A percentile compares a stretch with the other conserved stretches of the same genome.
Evolutionary conservation across 2,113 vertebrate species (phyloP).

Genomic region (Pithys albifrons): DNA sequence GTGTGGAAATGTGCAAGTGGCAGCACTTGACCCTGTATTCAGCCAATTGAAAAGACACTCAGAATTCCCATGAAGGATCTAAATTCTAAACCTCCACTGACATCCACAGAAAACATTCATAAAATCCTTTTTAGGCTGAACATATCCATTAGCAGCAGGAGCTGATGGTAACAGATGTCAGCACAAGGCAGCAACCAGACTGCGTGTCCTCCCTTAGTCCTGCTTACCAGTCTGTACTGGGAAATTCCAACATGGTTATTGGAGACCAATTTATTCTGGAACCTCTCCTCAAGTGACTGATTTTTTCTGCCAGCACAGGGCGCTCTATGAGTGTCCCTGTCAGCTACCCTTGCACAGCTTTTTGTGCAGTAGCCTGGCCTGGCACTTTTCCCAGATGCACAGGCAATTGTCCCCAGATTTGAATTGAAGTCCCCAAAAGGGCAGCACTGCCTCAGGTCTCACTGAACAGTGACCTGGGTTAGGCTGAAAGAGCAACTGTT

Average conservation of each 20-base stretch:
- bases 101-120: not conserved
- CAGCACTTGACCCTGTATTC: not conserved
- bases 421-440: not conserved
- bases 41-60: not conserved
- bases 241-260: not conserved
- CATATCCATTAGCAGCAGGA: not conserved
- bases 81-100: not conserved
- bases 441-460: not conserved
- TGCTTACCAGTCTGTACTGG: not conserved
- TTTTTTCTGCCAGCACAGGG: not conserved
- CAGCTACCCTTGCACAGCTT: not conserved
- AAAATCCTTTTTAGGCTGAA: not conserved
- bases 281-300: not conserved
- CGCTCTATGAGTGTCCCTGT: not conserved
- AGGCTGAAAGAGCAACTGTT: conserved; percentile 21
- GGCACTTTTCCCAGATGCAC: fast-evolving
- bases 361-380: not conserved
- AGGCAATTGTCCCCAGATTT: not conserved
- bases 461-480: not conserved
- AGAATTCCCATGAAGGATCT: not conserved
- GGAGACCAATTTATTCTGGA: not conserved
- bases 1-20: not conserved
- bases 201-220: not conserved
- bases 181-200: not conserved
- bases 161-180: not conserved